Base-by-base conservation (phyloP, 1,140 invertebrate species). In the Melipona quadrifasciata region DNA sequence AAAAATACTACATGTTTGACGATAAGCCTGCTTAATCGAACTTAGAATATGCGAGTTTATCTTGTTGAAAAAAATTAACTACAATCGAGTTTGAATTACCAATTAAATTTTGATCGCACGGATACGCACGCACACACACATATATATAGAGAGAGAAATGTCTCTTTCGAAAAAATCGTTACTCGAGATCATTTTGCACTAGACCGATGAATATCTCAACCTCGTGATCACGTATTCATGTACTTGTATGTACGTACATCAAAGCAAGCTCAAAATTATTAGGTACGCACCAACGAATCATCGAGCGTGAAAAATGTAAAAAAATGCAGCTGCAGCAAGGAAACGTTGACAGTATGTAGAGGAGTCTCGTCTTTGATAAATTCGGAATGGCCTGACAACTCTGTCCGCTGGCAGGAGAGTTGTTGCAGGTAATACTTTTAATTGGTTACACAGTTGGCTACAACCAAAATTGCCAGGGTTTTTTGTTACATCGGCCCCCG, bases 251-350 rank as follows among this genome's bases (percentile, higher is more conserved):
- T 10, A 27, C 57, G 70, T 14, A 27, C 27, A 21, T 11, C 39
- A 68, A 10, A 16, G 5, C 17, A 6, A 11, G 70, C 53, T 70
- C 65, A 58, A 80, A 71, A 80, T 71, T 70, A 80, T 80, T 58
- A n/a, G n/a, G n/a, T n/a, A n/a, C n/a, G n/a, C n/a, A n/a, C n/a
- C n/a, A n/a, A n/a, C n/a, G n/a, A n/a, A n/a, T n/a, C n/a, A n/a
- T n/a, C n/a, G n/a, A n/a, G n/a, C n/a, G n/a, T n/a, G n/a, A n/a
- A n/a, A n/a, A n/a, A n/a, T n/a, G n/a, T n/a, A n/a, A n/a, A n/a
- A n/a, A n/a, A n/a, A n/a, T n/a, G 24, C 16, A 31, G 51, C 39
- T 47, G 39, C n/a, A 31, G 27, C 65, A 31, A 27, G 2, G 3
- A 31, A 67, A 34, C 10, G 17, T 34, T 31, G 16, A 27, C 8